Base-by-base conservation (phyloP, 2,113 vertebrate genomes). In the Hiodon tergisus region DNA sequence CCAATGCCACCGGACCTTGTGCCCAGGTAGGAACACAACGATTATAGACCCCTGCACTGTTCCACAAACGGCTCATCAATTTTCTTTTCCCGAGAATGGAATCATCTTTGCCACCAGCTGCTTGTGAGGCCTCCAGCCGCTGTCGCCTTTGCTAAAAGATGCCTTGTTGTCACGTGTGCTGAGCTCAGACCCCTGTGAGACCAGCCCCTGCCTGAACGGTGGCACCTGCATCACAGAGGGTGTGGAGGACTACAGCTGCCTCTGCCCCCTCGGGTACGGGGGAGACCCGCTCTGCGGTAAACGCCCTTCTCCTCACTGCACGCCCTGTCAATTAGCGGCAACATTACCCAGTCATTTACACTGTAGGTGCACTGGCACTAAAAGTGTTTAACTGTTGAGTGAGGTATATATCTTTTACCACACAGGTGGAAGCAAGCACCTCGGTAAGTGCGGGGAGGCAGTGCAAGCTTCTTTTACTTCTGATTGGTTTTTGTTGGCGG, bases 151-250 rank as follows among this genome's bases (percentile, higher is more conserved):
- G 59, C n/a, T 62, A 4, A 16, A 17, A 3, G 4, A 16, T 16
- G n/a, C 46, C 47, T 31, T 67, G 65, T 3, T 5, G 65, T 48
- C 6, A 4, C 6, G 9, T 67, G 31, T 67, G 65, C 9, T 47
- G 10, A 17, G 17, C 31, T 11, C 17, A 81, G 79, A 81, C 51
- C 74, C 77, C n/a, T 81, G 77, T 73, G 77, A 81, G 17, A 72
- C 79, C 69, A 75, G n/a, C 58, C 79, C 79, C 31, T 81, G 79
- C 73, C 68, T 16, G 53, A 79, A 81, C 48, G 79, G 79, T 59
- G 77, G 79, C 2, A 79, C 77, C 11, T 81, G 79, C 16, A 66
- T 81, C 50, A 59, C 77, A 13, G 77, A 81, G 57, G 69, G 73
- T 50, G 79, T 81, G 50, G 79, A 81, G 6, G 65, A 73, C 8